Evolutionary conservation across 2,113 vertebrate species (phyloP), one percentile per base, ranked within the genome.

Genomic region (Neomonachus schauinslandi): DNA sequence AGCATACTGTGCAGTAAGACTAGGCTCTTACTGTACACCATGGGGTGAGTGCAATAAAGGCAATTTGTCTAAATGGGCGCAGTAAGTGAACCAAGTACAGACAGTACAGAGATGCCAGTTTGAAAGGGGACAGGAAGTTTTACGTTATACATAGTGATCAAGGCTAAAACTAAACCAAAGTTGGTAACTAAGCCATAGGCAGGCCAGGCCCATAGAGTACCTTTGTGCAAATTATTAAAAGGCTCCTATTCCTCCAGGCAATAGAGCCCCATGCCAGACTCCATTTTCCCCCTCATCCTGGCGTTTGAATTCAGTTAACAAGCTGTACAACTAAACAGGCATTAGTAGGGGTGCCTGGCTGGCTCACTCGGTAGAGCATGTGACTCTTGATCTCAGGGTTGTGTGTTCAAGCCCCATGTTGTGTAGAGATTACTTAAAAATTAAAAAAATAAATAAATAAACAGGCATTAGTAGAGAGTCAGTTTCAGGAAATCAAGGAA

Each of bases 151-250:
- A 76, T 5, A 10, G 69, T 77, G n/a, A 91, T 61, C 28, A 80
- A 79, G n/a, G 49, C 53, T 88, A 93, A 95, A 91, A 95, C 42
- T 59, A 96, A 97, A 36, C 67, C 33, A 89, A 92, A 93, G 21
- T 7, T 87, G 31, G 77, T 87, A 89, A 59, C 1, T 55, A 65
- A 59, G 18, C 12, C 82, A 89, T 74, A 33, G 15, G 61, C 77
- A 74, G 14, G 14, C 7, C 51, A 63, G 80, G 1, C 16, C 36
- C 31, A 77, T 39, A 18, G 15, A 31, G 46, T 74, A 13, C 26
- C 46, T 74, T 82, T 86, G n/a, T 69, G 39, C 2, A 92, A 94
- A 61, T 81, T 89, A 84, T 59, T 74, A 74, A 71, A 81, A 95
- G 28, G 9, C 7, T 84, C 16, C 24, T 46, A 11, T 81, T 94